A percentile compares a stretch with the other conserved stretches of the same genome.
phyloP scores from a whole-genome alignment of 2,797 vertebrate genomes.

The Gadopsis bispinosus region DNA sequence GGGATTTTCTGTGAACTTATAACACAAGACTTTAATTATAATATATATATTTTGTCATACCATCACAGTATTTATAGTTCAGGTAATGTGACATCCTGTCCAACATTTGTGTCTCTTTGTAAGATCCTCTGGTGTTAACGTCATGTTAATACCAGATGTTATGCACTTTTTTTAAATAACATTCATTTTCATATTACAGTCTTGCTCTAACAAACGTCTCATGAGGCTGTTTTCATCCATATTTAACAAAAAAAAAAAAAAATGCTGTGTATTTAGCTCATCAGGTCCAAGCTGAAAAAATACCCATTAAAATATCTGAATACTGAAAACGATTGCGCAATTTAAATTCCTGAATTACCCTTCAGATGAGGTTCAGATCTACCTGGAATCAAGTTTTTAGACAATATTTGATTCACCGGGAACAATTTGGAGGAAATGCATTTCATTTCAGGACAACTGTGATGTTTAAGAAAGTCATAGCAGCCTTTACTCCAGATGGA shows the following conservation, averaged over 20 bases:
- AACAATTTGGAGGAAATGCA: background rate
- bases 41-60: no score
- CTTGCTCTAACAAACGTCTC: no score
- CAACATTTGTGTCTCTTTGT: no score
- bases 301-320: background rate
- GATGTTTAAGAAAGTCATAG: background rate
- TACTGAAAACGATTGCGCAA: background rate
- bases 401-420: background rate
- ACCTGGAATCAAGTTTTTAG: background rate
- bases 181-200: no score
- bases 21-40: no score
- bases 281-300: background rate
- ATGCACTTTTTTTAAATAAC: no score
- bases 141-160: no score
- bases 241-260: background rate
- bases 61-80: no score
- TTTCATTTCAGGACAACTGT: background rate
- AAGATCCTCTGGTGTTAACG: no score
- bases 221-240: background rate
- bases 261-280: background rate
- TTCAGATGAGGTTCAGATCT: background rate
- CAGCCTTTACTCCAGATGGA: background rate
- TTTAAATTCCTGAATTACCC: background rate
- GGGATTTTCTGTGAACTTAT: no score
- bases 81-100: no score